These are phyloP conservation scores for Sturnira hondurensis DNA, from an alignment of 2,113 vertebrate genomes.

Conservation along the genomic window DNA sequence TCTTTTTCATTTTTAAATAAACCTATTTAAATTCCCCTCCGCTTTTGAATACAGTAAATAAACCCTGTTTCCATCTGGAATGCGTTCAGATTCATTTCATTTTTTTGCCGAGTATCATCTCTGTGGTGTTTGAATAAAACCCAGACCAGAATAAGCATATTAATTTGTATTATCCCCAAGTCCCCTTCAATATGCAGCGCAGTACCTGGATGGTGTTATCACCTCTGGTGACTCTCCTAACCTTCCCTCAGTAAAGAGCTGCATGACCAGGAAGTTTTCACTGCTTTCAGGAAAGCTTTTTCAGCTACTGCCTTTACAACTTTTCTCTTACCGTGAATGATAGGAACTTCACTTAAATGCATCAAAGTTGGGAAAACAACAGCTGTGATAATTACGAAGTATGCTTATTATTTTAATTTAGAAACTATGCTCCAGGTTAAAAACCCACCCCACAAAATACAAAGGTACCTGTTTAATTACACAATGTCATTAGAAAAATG, in stretches of 20 bases:
- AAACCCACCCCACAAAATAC: not conserved
- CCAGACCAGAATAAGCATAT: not conserved
- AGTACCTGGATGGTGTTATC: not conserved
- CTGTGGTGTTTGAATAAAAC: not conserved
- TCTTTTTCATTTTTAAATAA: not conserved
- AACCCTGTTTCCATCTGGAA: not conserved
- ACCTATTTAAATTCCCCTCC: not conserved
- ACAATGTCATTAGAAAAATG: not conserved
- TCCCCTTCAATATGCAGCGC: not conserved
- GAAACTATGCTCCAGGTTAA: not conserved
- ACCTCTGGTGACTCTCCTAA: not conserved
- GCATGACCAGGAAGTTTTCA: not conserved
- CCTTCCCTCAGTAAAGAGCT: not conserved
- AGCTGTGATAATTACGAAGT: not conserved
- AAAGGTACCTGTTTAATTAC: not conserved
- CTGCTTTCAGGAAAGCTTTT: not conserved
- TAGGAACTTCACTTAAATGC: not conserved
- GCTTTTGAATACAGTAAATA: not conserved
- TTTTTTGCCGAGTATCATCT: not conserved
- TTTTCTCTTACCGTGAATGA: not conserved
- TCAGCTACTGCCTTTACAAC: not conserved
- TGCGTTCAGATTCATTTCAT: not conserved
- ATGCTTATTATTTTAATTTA: not conserved
- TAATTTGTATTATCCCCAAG: not conserved
- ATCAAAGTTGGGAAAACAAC: not conserved